phyloP scores from a whole-genome alignment of 2,113 vertebrate genomes.

The Cryptomyrus ogoouensis region DNA sequence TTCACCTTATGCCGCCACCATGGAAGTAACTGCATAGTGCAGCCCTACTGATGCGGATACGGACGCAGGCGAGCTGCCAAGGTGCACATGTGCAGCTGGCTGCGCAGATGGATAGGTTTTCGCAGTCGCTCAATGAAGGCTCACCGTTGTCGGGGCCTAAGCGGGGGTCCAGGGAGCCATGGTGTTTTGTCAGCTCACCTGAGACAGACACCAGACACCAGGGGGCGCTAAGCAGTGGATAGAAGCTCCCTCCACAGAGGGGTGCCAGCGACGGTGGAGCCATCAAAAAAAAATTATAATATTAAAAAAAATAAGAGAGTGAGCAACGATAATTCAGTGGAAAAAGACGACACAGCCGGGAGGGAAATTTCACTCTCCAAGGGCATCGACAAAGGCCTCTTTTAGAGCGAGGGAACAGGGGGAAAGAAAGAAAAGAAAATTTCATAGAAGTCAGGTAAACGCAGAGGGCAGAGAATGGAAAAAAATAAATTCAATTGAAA shows the following conservation, averaged over 20 bases:
- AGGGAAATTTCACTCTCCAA: constrained; percentile 41
- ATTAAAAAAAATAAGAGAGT: too few species aligned
- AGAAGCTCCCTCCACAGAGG: background rate
- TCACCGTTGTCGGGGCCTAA: background rate
- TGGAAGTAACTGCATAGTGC: background rate
- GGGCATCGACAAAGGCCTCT: constrained; percentile 34
- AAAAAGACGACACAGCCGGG: constrained; percentile 43
- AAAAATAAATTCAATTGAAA: constrained; percentile 32
- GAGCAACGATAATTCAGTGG: constrained; percentile 20
- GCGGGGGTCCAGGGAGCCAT: background rate
- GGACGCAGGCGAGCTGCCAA: background rate
- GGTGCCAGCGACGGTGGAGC: background rate
- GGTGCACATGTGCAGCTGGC: background rate
- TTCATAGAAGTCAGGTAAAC: constrained; percentile 32
- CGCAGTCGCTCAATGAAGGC: background rate
- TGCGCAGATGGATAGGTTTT: background rate
- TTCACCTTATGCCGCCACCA: background rate
- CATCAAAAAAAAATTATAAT: background rate
- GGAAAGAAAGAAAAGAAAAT: background rate
- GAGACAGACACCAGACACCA: background rate
- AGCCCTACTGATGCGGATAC: background rate
- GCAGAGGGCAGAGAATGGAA: constrained; percentile 4
- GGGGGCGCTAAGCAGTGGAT: background rate
- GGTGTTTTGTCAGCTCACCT: background rate
- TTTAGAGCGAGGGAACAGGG: constrained; percentile 24